phyloP scores from a whole-genome alignment of 2,113 vertebrate species.

The Cnemophilus loriae region DNA sequence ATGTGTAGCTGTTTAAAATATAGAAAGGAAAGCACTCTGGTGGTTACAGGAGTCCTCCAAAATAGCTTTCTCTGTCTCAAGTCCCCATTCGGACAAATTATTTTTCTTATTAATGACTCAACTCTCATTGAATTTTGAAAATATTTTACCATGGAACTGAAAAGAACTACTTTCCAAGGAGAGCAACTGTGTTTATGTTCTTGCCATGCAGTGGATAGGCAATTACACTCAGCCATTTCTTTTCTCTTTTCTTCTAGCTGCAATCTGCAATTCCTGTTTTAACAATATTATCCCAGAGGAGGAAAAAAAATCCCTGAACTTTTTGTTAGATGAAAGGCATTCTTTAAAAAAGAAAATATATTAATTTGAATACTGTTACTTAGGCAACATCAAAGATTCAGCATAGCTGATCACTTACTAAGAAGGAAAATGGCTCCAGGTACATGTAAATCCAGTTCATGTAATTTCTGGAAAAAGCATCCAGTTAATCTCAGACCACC shows the following conservation, averaged over 20 bases:
- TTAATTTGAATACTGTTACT: background rate
- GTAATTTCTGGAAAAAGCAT: background rate
- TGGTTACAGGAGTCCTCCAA: background rate
- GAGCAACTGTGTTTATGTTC: background rate
- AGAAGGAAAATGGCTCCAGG: background rate
- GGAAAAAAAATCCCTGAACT: background rate
- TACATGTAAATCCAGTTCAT: background rate
- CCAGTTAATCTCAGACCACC: background rate
- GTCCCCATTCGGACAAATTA: background rate
- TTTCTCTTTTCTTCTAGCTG: background rate
- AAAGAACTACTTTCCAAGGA: background rate
- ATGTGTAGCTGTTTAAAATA: background rate
- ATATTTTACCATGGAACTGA: background rate
- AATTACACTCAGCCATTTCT: background rate
- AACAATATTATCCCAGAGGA: background rate
- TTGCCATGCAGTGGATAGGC: background rate
- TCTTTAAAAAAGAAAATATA: background rate
- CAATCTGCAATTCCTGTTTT: background rate
- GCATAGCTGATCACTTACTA: background rate
- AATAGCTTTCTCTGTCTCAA: background rate
- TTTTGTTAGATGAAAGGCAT: background rate
- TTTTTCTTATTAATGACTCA: background rate
- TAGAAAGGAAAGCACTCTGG: background rate
- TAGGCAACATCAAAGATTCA: background rate
- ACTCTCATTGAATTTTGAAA: background rate